These are phyloP conservation scores for Drosophila leonis DNA, from an alignment of 2,888 invertebrate genomes.

Conservation along the genomic window DNA sequence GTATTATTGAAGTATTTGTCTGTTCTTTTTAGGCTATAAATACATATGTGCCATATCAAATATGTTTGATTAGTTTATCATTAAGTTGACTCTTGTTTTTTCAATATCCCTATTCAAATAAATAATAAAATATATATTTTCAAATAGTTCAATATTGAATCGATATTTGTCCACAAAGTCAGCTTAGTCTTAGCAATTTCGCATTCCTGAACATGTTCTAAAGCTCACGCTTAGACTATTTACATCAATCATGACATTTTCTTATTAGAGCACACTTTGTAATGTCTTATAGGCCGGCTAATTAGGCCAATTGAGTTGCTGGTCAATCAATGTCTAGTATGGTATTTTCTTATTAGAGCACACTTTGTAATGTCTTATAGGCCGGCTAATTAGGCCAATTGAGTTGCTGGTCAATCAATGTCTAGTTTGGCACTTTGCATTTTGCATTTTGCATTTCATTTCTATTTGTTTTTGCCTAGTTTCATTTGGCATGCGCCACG, in stretches of 20 bases:
- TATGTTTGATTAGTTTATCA: too few relatives aligned
- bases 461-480: not conserved
- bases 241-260: not conserved
- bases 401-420: constrained; percentile 2
- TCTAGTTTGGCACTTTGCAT: not conserved
- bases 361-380: not conserved
- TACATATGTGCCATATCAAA: too few relatives aligned
- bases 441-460: not conserved
- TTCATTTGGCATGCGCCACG: not conserved
- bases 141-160: too few relatives aligned
- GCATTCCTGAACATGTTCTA: not conserved
- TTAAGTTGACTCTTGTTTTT: too few relatives aligned
- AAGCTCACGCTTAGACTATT: not conserved
- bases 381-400: constrained; percentile 1
- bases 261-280: not conserved
- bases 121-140: too few relatives aligned
- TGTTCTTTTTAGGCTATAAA: too few relatives aligned
- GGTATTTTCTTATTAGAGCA: not conserved
- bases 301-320: constrained; percentile 2
- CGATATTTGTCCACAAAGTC: too few relatives aligned
- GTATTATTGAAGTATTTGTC: too few relatives aligned
- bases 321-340: constrained; percentile 1
- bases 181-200: not conserved
- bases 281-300: not conserved
- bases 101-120: too few relatives aligned